Conservation (phyloP, 2,888 invertebrate genomes). For the Cryptophagus acutangulus region DNA sequence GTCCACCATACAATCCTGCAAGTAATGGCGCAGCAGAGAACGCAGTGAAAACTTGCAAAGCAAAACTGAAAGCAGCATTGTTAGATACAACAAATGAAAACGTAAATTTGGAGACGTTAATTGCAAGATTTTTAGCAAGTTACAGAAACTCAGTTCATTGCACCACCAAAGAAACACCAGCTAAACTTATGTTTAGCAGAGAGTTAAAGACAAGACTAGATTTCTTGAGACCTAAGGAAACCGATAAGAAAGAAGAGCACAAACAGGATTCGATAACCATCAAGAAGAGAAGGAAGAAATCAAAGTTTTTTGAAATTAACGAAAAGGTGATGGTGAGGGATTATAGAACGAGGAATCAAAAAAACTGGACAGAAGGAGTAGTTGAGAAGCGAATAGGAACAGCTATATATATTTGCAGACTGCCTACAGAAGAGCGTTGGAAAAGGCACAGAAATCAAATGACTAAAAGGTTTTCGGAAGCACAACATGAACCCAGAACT, state of each 20-base stretch:
- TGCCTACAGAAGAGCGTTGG: too few relatives aligned
- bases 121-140: slow-evolving; percentile 5
- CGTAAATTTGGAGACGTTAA: slow-evolving; percentile 1
- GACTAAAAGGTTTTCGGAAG: too few relatives aligned
- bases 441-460: too few relatives aligned
- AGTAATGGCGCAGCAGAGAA: slow-evolving; percentile 15
- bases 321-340: too few relatives aligned
- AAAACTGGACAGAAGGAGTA: too few relatives aligned
- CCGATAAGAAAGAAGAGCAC: not conserved
- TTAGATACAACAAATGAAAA: slow-evolving; percentile 6
- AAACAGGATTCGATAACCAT: too few relatives aligned
- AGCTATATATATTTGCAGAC: too few relatives aligned
- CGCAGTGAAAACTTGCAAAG: slow-evolving; percentile 12
- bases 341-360: too few relatives aligned
- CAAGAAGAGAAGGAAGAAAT: too few relatives aligned
- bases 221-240: slow-evolving; percentile 4
- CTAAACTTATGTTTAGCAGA: slow-evolving; percentile 7
- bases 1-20: slow-evolving; percentile 12
- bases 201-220: slow-evolving; percentile 7
- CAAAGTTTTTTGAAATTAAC: too few relatives aligned
- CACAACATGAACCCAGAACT: too few relatives aligned
- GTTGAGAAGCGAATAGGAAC: too few relatives aligned
- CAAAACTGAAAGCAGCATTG: slow-evolving; percentile 9
- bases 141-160: slow-evolving; percentile 8
- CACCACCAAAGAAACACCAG: slow-evolving; percentile 11